Evolutionary conservation across 2,113 vertebrate species (phyloP), one percentile per base, ranked within the genome.

Genomic region (Callopanchax toddi): DNA sequence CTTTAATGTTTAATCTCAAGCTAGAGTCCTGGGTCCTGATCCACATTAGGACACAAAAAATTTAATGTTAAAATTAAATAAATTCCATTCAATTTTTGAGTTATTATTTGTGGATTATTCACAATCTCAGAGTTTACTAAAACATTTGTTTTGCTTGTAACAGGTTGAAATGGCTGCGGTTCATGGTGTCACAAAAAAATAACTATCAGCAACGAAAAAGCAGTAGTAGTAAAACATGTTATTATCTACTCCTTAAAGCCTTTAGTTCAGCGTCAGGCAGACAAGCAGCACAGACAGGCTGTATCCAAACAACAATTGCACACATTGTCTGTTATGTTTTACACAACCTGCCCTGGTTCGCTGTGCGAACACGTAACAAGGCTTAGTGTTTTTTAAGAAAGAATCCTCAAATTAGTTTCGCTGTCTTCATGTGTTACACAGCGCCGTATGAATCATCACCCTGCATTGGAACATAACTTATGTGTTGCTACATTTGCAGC

Each of bases 391-490:
- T 36, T 6, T 20, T 10, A 37, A 25, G 42, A 12, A 20, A 54
- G 37, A 25, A 3, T 26, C 8, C n/a, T 21, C 42, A 8, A 32
- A 15, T 46, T 34, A 22, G 25, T 17, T 44, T 59, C 12, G 13
- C 20, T 8, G 52, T 55, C 12, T 17, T 16, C 36, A 16, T 22
- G 15, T n/a, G 23, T 16, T 25, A 3, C 11, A 17, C 52, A 22
- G 8, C 7, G 17, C 15, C 22, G 5, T 37, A 16, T 32, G 39
- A n/a, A 26, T 49, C 26, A 34, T 32, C 16, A 36, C 9, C 16
- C 51, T 34, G 17, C 7, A 42, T 22, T 40, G 13, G 67, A 73
- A 66, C 23, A 20, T 0, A 4, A 32, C 49, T 69, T 66, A 25
- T 16, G 26, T 4, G 29, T 37, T 29, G 42, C 37, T 68, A 22